A percentile compares a stretch with the other conserved stretches of the same genome.
Conservation (phyloP, 2,888 invertebrate species). For the Pseudanteris insignis region DNA sequence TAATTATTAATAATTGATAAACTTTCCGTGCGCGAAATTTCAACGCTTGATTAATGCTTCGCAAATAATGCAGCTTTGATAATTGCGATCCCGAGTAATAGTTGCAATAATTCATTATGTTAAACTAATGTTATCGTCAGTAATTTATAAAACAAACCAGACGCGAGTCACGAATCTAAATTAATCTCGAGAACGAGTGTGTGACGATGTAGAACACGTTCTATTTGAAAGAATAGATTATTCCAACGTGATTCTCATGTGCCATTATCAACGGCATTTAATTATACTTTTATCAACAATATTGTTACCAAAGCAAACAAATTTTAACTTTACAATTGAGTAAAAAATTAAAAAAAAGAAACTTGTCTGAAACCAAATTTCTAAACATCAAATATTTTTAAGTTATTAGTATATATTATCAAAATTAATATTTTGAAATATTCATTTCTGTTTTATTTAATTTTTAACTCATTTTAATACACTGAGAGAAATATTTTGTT, state of each 20-base stretch:
- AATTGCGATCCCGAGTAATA: conserved; percentile 6
- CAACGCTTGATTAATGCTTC: conserved; percentile 12
- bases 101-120: conserved; percentile 7
- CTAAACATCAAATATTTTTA: too few relatives aligned
- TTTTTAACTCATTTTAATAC: too few relatives aligned
- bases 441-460: too few relatives aligned
- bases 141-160: conserved; percentile 17
- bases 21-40: conserved; percentile 4
- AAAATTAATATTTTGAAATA: too few relatives aligned
- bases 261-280: conserved; percentile 20
- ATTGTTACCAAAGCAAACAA: too few relatives aligned
- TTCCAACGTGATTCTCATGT: conserved; percentile 10
- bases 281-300: too few relatives aligned
- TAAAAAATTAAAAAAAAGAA: too few relatives aligned
- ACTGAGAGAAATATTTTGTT: too few relatives aligned
- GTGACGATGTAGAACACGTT: conserved; percentile 10
- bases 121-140: conserved; percentile 5
- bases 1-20: conserved; percentile 28
- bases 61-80: conserved; percentile 4
- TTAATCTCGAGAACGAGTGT: conserved; percentile 20
- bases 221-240: conserved; percentile 17
- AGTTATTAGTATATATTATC: too few relatives aligned
- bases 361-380: too few relatives aligned
- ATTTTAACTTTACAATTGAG: too few relatives aligned
- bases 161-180: conserved; percentile 12